Evolutionary conservation across 2,797 vertebrate species (phyloP).

Genomic region (Poeciliopsis paucimaculata): DNA sequence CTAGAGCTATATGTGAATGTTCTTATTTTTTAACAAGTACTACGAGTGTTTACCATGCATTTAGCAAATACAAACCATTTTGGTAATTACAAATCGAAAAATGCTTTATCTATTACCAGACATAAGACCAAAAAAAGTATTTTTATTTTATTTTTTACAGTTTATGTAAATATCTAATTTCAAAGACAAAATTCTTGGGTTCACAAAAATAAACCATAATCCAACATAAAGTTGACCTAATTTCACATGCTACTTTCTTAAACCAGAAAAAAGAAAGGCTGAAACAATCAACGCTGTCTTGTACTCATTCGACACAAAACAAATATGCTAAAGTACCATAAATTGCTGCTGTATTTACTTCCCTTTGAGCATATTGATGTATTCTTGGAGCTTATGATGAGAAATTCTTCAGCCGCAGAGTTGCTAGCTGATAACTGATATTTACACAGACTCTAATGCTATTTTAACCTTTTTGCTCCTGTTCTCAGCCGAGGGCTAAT

Average conservation of each 20-base stretch:
- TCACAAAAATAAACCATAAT: not conserved
- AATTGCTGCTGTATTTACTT: not conserved
- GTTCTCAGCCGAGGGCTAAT: conserved; percentile 39
- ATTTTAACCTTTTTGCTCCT: conserved; percentile 39
- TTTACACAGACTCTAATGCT: conserved; percentile 31
- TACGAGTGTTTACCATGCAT: too few relatives aligned
- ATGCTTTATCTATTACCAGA: not conserved
- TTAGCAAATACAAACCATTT: not conserved
- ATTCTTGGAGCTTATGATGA: not conserved
- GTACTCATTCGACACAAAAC: not conserved
- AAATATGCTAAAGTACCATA: not conserved
- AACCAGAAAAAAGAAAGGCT: not conserved
- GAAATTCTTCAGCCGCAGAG: not conserved
- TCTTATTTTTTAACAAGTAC: too few relatives aligned
- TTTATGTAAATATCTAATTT: not conserved
- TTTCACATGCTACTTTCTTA: not conserved
- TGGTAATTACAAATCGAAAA: not conserved
- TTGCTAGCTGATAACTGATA: conserved; percentile 19
- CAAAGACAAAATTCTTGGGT: not conserved
- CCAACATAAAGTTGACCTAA: not conserved
- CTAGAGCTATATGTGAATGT: too few relatives aligned
- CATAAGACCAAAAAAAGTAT: not conserved
- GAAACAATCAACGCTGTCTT: not conserved
- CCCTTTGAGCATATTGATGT: conserved; percentile 13
- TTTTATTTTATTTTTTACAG: not conserved